Evolutionary conservation across 2,797 vertebrate species (phyloP).

Genomic region (Urophycis tenuis): DNA sequence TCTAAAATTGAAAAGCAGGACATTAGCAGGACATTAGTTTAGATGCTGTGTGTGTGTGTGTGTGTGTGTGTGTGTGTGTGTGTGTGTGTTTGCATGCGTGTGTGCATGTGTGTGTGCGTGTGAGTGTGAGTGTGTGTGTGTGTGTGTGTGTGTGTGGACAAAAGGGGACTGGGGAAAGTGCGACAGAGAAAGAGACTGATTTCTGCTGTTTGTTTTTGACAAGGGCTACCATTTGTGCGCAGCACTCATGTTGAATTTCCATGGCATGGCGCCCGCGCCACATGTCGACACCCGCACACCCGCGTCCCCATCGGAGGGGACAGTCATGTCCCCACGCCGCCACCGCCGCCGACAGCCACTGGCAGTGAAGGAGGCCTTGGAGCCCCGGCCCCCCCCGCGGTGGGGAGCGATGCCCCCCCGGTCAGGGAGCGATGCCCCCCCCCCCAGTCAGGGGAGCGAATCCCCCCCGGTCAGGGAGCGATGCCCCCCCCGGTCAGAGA

Average conservation of each 20-base stretch:
- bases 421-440: background rate
- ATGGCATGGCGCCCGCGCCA: constrained; percentile 22
- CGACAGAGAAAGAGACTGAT: background rate
- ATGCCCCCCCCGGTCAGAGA: no score
- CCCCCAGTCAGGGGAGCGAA: no score
- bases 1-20: no score
- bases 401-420: no score
- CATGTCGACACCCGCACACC: constrained; percentile 20
- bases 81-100: background rate
- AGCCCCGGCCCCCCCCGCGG: no score
- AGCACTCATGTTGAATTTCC: constrained; percentile 47
- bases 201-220: constrained; percentile 8
- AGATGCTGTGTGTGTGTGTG: no score
- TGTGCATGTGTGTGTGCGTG: constrained; percentile 2
- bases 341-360: constrained; percentile 22
- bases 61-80: no score
- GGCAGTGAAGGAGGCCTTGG: no score
- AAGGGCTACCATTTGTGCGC: constrained; percentile 24
- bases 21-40: no score
- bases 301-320: constrained; percentile 37
- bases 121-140: constrained; percentile 28
- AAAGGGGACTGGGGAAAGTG: background rate
- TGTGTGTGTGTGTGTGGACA: background rate
- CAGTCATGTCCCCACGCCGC: constrained; percentile 20
- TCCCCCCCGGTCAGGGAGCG: constrained; percentile 23